Conservation (phyloP, 2,797 vertebrate species). For the Percopsis omiscomaycus region DNA sequence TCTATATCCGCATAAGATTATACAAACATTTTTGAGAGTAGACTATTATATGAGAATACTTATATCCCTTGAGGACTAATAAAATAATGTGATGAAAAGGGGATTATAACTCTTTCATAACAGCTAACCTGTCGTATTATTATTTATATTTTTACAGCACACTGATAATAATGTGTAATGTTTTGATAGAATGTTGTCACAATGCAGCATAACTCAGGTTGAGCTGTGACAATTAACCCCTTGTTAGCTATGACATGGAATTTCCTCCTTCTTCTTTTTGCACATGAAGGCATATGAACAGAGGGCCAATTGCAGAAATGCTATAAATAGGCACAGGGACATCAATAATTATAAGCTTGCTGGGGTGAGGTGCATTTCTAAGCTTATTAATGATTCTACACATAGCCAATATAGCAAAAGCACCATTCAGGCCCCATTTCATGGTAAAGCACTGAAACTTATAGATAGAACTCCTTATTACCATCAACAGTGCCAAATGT, state of each 20-base stretch:
- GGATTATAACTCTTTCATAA: too few species aligned
- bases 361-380: conserved; percentile 59
- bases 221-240: conserved; percentile 10
- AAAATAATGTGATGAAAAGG: too few species aligned
- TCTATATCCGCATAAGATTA: too few species aligned
- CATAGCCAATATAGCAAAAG: conserved; percentile 46
- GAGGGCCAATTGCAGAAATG: conserved; percentile 24
- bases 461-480: conserved; percentile 27
- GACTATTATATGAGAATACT: too few species aligned
- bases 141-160: background rate
- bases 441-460: conserved; percentile 18
- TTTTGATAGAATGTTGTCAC: too few species aligned
- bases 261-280: conserved; percentile 35
- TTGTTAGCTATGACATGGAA: background rate
- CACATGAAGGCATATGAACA: conserved; percentile 26
- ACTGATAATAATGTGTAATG: background rate
- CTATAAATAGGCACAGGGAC: conserved; percentile 71
- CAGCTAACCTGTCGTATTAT: too few species aligned
- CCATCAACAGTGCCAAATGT: conserved; percentile 22
- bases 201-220: too few species aligned
- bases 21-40: too few species aligned
- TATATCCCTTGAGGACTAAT: too few species aligned
- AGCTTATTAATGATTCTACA: conserved; percentile 57
- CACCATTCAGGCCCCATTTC: conserved; percentile 27
- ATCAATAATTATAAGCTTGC: conserved; percentile 67